Evolutionary conservation across 2,113 vertebrate genomes (phyloP), one percentile per base, ranked within the genome.

Genomic region (Excalfactoria chinensis): DNA sequence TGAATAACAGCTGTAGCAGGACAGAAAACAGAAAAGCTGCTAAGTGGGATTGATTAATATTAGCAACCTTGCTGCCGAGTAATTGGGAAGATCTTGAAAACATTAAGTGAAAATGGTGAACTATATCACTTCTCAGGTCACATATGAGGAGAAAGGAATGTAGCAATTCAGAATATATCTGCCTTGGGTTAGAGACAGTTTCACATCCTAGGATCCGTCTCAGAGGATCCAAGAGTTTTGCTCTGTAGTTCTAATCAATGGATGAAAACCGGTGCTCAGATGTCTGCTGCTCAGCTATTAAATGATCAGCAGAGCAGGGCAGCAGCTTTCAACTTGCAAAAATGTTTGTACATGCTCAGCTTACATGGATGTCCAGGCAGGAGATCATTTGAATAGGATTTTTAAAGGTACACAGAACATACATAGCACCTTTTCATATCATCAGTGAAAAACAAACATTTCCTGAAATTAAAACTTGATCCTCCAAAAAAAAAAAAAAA

Each of bases 301-400:
- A 92, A 95, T 71, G 63, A 90, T 74, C 80, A 76, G 70, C 81
- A 78, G 69, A 93, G 77, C 73, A 88, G 68, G 46, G 66, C 64
- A 88, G 67, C 71, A 68, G 84, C 86, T 96, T 95, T 93, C 86
- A 86, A 84, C n/a, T 56, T 74, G 44, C 35, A 35, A 51, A 60
- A 70, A 82, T 87, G 59, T 86, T 93, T 91, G 72, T 22, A 56
- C 68, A 73, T 71, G 82, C 60, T 73, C 86, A 90, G 89, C 59
- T 93, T 92, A 58, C 69, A 75, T 84, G 25, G 37, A 37, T 88
- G 55, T 25, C 74, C 49, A 84, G 84, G 77, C 30, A 90, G 77
- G 67, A 88, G 25, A 78, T 66, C 73, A 93, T 92, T 74, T 86
- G 80, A 92, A 86, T 84, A 72, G 49, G 48, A 88, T 93, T 96